A percentile compares a stretch with the other conserved stretches of the same genome.
These are phyloP conservation scores for Coregonus clupeaformis DNA, from an alignment of 2,113 vertebrate species.

Conservation along the genomic window DNA sequence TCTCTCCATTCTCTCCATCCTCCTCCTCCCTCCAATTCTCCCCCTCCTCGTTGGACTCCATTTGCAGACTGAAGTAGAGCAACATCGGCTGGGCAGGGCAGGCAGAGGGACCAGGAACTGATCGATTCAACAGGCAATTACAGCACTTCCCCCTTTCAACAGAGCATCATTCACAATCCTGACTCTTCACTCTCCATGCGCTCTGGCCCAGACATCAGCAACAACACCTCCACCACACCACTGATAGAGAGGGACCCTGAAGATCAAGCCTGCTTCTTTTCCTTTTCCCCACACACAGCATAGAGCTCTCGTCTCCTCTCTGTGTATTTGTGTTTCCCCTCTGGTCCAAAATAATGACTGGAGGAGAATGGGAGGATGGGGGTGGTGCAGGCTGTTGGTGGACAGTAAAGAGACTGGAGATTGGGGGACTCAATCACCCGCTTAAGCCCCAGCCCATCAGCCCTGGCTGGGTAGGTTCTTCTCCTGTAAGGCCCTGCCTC, in stretches of 20 bases:
- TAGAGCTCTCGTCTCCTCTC: too few relatives aligned
- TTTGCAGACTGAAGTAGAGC: constrained; percentile 71
- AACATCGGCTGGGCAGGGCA: constrained; percentile 64
- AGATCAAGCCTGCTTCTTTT: too few relatives aligned
- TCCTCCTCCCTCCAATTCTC: constrained; percentile 84
- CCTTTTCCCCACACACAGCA: too few relatives aligned
- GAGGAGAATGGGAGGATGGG: constrained; percentile 10
- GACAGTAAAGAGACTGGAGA: too few relatives aligned
- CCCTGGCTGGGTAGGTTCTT: constrained; percentile 4
- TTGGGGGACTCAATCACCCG: background rate
- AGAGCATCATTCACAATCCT: constrained; percentile 11
- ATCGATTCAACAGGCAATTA: constrained; percentile 46
- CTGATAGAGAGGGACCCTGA: too few relatives aligned
- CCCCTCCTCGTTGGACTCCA: constrained; percentile 82
- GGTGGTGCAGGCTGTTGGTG: too few relatives aligned
- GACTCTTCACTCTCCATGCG: background rate
- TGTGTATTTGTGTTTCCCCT: constrained; percentile 17
- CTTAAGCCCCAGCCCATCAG: constrained; percentile 14
- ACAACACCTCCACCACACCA: background rate
- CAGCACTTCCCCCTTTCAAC: constrained; percentile 25
- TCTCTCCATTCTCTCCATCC: constrained; percentile 76
- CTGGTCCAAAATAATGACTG: constrained; percentile 31
- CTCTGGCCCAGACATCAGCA: background rate
- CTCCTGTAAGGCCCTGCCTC: constrained; percentile 33
- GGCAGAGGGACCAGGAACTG: constrained; percentile 10